phyloP scores from a whole-genome alignment of 1,140 invertebrate genomes.

The Lamellibrachia luymesi region DNA sequence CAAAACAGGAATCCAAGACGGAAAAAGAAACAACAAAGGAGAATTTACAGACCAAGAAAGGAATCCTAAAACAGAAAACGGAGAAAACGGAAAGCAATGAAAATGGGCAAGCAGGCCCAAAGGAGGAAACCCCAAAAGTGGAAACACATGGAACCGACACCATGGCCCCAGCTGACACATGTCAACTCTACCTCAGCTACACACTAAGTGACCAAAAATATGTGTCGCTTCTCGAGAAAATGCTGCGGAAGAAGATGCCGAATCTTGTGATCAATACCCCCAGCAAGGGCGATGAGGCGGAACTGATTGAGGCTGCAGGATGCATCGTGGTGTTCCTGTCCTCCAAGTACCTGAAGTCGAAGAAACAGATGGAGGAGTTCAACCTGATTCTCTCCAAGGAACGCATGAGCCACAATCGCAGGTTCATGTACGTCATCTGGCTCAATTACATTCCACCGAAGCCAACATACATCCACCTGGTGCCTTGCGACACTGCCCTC shows the following conservation, averaged over 20 bases:
- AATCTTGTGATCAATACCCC: background rate
- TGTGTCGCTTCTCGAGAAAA: background rate
- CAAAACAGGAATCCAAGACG: background rate
- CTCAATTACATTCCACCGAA: conserved; percentile 8
- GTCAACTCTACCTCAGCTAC: background rate
- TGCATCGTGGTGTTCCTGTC: conserved; percentile 20
- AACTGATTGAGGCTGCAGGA: conserved; percentile 12
- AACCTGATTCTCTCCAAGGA: conserved; percentile 10
- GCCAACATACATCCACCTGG: conserved; percentile 17
- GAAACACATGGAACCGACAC: background rate
- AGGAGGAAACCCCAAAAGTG: background rate
- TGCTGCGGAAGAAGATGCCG: background rate
- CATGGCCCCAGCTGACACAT: background rate
- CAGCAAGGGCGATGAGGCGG: background rate
- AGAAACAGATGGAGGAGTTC: conserved; percentile 20
- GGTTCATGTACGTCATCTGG: conserved; percentile 16
- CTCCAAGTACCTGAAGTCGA: background rate
- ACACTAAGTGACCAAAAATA: background rate
- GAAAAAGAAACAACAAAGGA: background rate
- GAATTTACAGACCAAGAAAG: background rate
- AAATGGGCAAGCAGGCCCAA: background rate
- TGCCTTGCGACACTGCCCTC: conserved; percentile 15
- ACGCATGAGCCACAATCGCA: background rate
- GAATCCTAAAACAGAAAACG: background rate
- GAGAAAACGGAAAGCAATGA: background rate